phyloP scores from a whole-genome alignment of 2,797 vertebrate genomes.

The Florisuga fusca region DNA sequence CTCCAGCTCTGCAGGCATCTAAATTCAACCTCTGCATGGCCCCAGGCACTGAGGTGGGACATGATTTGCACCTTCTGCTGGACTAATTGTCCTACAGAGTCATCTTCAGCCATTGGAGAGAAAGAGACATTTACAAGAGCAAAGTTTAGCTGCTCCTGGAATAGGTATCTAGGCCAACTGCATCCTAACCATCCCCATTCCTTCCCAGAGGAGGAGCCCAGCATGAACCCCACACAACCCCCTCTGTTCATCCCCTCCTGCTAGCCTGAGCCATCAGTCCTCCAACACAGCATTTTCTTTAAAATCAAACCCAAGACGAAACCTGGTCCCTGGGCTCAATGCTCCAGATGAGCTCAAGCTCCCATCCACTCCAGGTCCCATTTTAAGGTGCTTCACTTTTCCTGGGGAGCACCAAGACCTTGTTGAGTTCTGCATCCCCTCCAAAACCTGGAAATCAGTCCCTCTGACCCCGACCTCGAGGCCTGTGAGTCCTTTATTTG shows the following conservation, averaged over 20 bases:
- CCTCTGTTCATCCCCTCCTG: not conserved
- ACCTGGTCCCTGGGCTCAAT: fast-evolving
- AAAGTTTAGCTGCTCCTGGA: not conserved
- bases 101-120: not conserved
- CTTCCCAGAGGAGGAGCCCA: not conserved
- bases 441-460: not conserved
- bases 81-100: not conserved
- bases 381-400: not conserved
- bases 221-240: not conserved
- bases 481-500: not conserved
- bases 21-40: not conserved
- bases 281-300: not conserved
- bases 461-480: not conserved
- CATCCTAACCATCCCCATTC: not conserved
- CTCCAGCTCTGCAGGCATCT: not conserved
- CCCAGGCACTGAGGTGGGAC: not conserved
- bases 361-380: not conserved
- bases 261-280: not conserved
- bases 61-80: not conserved
- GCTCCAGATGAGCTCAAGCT: not conserved
- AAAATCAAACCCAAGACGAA: not conserved
- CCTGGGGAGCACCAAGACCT: not conserved
- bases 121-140: not conserved
- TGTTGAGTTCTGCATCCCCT: not conserved
- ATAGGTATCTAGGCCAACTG: not conserved